phyloP scores from a whole-genome alignment of 1,140 invertebrate genomes.

The Acyrthosiphon pisum region DNA sequence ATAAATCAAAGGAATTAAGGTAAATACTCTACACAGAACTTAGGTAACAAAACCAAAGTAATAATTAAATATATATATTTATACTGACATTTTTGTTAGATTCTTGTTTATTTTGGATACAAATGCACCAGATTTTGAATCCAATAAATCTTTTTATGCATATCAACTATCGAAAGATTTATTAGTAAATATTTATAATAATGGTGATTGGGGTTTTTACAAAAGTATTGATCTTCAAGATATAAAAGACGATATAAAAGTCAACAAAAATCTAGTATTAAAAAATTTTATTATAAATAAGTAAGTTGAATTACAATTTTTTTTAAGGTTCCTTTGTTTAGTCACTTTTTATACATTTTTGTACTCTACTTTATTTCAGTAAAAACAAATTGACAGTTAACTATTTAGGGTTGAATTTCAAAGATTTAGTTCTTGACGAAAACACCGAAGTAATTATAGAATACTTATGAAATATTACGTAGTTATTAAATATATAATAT shows the following conservation, averaged over 20 bases:
- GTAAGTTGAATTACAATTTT: background rate
- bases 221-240: background rate
- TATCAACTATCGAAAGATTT: conserved; percentile 75
- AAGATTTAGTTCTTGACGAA: conserved; percentile 23
- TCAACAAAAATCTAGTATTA: background rate
- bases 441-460: background rate
- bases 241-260: background rate
- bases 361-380: background rate
- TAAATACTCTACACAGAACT: background rate
- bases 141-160: conserved; percentile 70
- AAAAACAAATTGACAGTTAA: background rate
- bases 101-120: conserved; percentile 72
- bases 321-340: background rate
- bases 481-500: background rate
- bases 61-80: background rate
- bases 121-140: conserved; percentile 71
- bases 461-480: background rate
- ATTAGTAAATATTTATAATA: conserved; percentile 76
- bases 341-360: background rate
- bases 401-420: conserved; percentile 1
- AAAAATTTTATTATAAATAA: rapidly evolving
- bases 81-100: conserved; percentile 61
- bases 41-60: background rate
- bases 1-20: conserved; percentile 2
- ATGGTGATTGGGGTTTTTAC: conserved; percentile 82